Percentiles rank a stretch among this genome's conserved stretches.
Conservation (phyloP, 1,140 invertebrate genomes). For the Babylonia areolata region DNA sequence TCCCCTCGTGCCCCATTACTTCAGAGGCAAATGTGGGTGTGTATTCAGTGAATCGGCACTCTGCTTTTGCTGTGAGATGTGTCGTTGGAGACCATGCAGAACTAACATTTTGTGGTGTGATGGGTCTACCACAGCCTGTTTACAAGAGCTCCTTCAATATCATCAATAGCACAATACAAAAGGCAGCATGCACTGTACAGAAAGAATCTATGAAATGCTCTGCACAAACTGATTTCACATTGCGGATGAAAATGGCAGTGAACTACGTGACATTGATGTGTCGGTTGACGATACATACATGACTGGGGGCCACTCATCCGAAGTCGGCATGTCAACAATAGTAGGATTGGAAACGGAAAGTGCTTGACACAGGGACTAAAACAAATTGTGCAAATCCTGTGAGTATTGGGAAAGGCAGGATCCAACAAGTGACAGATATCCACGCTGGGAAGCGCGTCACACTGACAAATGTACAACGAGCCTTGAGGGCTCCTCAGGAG, state of each 20-base stretch:
- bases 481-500: neutral
- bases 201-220: neutral
- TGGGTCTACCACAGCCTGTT: neutral
- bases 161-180: neutral
- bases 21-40: neutral
- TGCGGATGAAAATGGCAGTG: neutral
- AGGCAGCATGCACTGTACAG: neutral
- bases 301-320: neutral
- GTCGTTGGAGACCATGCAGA: neutral
- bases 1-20: neutral
- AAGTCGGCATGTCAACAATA: neutral
- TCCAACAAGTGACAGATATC: neutral
- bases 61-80: neutral
- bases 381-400: slow-evolving; percentile 6
- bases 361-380: neutral
- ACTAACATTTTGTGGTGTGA: neutral
- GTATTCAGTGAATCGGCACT: neutral
- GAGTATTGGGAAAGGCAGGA: neutral
- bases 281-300: neutral
- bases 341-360: neutral
- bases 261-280: neutral
- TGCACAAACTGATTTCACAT: neutral
- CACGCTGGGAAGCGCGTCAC: neutral
- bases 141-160: neutral
- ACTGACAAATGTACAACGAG: neutral